A percentile compares a stretch with the other conserved stretches of the same genome.
phyloP scores from a whole-genome alignment of 2,113 vertebrate genomes.

The Pipra filicauda region DNA sequence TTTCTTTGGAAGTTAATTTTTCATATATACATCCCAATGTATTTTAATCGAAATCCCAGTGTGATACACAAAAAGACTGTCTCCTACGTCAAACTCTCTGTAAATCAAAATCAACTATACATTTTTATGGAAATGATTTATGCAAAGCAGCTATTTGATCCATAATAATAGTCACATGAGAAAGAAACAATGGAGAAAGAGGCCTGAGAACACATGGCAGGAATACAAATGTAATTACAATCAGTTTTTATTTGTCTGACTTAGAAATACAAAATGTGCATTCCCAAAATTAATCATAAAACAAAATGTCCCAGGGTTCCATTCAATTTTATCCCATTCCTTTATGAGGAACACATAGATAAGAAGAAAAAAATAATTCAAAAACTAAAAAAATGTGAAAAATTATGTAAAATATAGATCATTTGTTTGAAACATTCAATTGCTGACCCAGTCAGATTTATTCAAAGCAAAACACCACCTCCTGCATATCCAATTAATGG shows the following conservation, averaged over 20 bases:
- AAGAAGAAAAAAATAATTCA: background rate
- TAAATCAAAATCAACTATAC: background rate
- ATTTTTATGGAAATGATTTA: constrained; percentile 11
- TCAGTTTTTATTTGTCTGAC: constrained; percentile 35
- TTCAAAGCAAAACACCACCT: constrained; percentile 37
- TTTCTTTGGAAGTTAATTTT: background rate
- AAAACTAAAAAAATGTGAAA: background rate
- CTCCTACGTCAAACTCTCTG: background rate
- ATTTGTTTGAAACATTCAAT: constrained; percentile 15
- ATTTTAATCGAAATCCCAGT: background rate
- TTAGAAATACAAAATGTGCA: background rate
- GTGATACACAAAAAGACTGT: background rate
- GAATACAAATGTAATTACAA: constrained; percentile 32
- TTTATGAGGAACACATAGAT: background rate
- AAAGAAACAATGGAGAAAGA: constrained; percentile 17
- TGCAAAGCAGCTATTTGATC: background rate
- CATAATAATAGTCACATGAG: background rate
- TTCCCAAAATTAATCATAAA: constrained; percentile 30
- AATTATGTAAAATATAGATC: background rate
- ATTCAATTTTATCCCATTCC: background rate
- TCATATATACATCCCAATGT: background rate
- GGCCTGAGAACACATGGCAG: background rate
- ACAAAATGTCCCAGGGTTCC: background rate
- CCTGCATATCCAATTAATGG: constrained; percentile 53
- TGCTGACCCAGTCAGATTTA: constrained; percentile 45